A percentile compares a stretch with the other conserved stretches of the same genome.
These are phyloP conservation scores for Esperia sulphurella DNA, from an alignment of 2,888 invertebrate species.

Conservation along the genomic window DNA sequence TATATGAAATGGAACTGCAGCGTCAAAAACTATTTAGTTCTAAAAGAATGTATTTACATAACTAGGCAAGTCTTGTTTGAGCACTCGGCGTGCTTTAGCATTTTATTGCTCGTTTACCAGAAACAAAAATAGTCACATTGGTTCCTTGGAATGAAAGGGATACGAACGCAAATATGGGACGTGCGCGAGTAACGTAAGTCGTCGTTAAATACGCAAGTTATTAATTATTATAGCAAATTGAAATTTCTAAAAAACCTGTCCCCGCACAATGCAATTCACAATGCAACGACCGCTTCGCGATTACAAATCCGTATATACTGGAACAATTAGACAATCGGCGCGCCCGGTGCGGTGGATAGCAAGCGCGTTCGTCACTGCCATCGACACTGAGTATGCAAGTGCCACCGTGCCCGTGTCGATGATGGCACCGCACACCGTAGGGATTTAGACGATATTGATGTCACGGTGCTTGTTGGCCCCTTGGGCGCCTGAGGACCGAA, in stretches of 20 bases:
- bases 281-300: conserved; percentile 57
- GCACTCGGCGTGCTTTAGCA: conserved; percentile 24
- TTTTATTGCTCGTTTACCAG: conserved; percentile 23
- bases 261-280: conserved; percentile 21
- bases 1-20: no score
- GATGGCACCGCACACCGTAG: conserved; percentile 37
- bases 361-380: conserved; percentile 61
- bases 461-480: conserved; percentile 55
- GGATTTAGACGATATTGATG: conserved; percentile 60
- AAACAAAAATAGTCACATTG: conserved; percentile 40
- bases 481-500: conserved; percentile 55
- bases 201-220: background rate
- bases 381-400: conserved; percentile 45
- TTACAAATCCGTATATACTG: conserved; percentile 63
- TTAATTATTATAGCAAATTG: no score
- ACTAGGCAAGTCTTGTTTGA: conserved; percentile 1
- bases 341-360: conserved; percentile 41
- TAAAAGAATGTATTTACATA: background rate
- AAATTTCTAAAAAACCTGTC: background rate
- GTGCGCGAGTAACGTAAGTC: background rate
- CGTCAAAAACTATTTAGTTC: background rate
- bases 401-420: conserved; percentile 21
- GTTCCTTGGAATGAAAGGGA: conserved; percentile 32
- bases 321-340: conserved; percentile 58
- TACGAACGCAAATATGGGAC: conserved; percentile 11